Conservation (phyloP, 2,797 vertebrate genomes). For the Botia almorhae region DNA sequence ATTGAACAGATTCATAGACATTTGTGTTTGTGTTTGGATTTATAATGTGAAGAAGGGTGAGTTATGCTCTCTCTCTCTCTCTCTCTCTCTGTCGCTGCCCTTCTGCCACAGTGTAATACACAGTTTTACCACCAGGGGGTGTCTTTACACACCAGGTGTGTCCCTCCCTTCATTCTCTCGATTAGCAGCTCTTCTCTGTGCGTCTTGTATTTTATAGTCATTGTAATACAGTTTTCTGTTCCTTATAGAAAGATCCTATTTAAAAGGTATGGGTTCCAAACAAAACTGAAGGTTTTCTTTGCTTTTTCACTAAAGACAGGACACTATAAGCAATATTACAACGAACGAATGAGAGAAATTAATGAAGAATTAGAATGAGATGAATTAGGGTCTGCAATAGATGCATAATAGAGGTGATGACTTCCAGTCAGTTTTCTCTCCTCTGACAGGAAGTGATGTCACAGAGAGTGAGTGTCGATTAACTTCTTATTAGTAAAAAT, state of each 20-base stretch:
- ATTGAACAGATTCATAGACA: background rate
- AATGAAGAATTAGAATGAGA: too few species aligned
- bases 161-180: background rate
- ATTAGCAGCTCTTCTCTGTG: background rate
- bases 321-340: too few species aligned
- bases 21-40: conserved; percentile 12
- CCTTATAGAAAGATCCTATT: too few species aligned
- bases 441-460: conserved; percentile 2
- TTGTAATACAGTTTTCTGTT: background rate
- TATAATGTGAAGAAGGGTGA: conserved; percentile 20
- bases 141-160: conserved; percentile 44
- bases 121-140: conserved; percentile 50
- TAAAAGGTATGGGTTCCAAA: too few species aligned
- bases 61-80: too few species aligned
- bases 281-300: too few species aligned
- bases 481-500: conserved; percentile 35
- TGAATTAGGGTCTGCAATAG: too few species aligned
- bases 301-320: too few species aligned
- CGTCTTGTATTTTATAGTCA: background rate
- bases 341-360: too few species aligned
- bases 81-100: background rate
- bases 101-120: conserved; percentile 1
- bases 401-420: too few species aligned
- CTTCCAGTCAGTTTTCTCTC: too few species aligned
- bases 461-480: conserved; percentile 5